Percentiles rank a stretch among this genome's conserved stretches.
phyloP scores from a whole-genome alignment of 2,113 vertebrate species.

The Heterochromis multidens region DNA sequence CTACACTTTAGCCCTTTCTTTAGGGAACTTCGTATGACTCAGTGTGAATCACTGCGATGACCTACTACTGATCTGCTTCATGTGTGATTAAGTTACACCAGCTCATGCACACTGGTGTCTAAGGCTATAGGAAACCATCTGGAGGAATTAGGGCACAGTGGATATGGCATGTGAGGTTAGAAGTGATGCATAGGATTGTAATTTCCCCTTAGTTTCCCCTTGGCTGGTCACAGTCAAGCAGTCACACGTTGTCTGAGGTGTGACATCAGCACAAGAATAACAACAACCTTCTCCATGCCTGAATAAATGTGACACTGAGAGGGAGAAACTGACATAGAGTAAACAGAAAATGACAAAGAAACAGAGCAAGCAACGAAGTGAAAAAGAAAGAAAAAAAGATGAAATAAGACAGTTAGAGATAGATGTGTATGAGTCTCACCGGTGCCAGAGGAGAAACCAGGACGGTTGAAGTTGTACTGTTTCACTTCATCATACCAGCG shows the following conservation, averaged over 20 bases:
- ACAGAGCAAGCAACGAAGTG: not conserved
- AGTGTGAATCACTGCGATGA: not conserved
- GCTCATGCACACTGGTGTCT: not conserved
- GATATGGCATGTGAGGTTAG: not conserved
- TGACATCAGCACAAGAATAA: conserved; percentile 16
- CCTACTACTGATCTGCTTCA: not conserved
- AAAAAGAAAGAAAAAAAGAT: not conserved
- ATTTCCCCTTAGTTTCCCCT: conserved; percentile 5
- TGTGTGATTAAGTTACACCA: not conserved
- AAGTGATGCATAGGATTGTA: conserved; percentile 10
- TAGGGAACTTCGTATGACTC: not conserved
- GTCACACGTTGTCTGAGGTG: conserved; percentile 9
- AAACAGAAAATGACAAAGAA: conserved; percentile 8
- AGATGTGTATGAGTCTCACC: conserved; percentile 75
- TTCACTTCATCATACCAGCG: conserved; percentile 98
- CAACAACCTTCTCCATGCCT: not conserved
- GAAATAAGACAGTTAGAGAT: not conserved
- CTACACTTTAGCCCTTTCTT: not conserved
- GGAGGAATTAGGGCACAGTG: not conserved
- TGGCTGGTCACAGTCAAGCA: conserved; percentile 22
- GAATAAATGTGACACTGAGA: not conserved
- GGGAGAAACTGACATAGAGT: not conserved
- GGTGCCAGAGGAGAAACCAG: conserved; percentile 93
- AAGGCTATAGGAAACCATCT: conserved; percentile 12
- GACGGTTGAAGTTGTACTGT: conserved; percentile 91